Evolutionary conservation across 2,888 invertebrate genomes (phyloP).

Genomic region (Hypercompe scribonia): DNA sequence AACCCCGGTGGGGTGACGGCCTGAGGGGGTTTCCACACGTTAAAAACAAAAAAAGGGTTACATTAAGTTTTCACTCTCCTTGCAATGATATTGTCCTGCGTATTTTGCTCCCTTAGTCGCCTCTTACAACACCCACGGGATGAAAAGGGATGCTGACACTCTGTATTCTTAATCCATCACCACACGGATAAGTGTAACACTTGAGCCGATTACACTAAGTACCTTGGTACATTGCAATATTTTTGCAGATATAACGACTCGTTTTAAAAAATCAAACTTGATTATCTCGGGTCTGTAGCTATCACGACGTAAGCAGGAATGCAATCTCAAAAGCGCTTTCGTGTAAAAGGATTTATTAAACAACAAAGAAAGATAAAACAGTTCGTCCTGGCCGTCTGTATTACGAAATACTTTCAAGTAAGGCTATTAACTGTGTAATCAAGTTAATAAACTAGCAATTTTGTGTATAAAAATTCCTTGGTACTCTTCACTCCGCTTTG

Average conservation of each 20-base stretch:
- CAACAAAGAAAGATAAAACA: not conserved
- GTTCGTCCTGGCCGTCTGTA: not conserved
- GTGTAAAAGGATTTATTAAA: slow-evolving; percentile 8
- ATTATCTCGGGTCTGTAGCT: not conserved
- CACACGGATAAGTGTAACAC: too few relatives aligned
- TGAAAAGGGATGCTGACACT: too few relatives aligned
- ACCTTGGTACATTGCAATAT: not conserved
- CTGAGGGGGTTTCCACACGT: too few relatives aligned
- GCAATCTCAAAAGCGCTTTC: slow-evolving; percentile 6
- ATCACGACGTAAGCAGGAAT: slow-evolving; percentile 5
- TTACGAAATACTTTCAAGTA: slow-evolving; percentile 23
- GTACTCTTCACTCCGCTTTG: slow-evolving; percentile 47
- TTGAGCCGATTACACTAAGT: not conserved
- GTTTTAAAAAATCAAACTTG: not conserved
- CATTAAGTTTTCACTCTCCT: too few relatives aligned
- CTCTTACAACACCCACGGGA: too few relatives aligned
- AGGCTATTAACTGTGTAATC: slow-evolving; percentile 33
- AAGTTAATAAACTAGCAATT: slow-evolving; percentile 56
- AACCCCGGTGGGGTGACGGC: too few relatives aligned
- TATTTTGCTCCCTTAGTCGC: too few relatives aligned
- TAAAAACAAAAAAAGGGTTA: too few relatives aligned
- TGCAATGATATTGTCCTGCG: too few relatives aligned
- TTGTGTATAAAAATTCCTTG: slow-evolving; percentile 50
- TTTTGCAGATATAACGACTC: not conserved
- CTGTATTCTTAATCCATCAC: too few relatives aligned